Evolutionary conservation across 2,888 invertebrate genomes (phyloP).

Genomic region (Tinea trinotella): DNA sequence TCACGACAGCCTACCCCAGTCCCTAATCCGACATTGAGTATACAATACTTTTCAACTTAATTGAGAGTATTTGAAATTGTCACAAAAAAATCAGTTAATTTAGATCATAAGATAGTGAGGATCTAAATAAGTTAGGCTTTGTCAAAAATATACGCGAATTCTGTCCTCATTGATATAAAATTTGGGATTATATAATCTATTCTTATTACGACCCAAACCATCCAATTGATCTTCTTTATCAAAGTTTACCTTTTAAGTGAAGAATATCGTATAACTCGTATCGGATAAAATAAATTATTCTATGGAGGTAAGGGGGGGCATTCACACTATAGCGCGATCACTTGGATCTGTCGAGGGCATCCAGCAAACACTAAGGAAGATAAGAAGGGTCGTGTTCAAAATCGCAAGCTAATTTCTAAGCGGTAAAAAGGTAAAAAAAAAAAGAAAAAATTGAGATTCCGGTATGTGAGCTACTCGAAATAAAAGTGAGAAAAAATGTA

Average conservation of each 20-base stretch:
- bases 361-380: constrained; percentile 59
- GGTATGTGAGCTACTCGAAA: constrained; percentile 62
- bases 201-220: too few relatives aligned
- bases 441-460: constrained; percentile 38
- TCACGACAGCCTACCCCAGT: constrained; percentile 29
- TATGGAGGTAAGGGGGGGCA: constrained; percentile 38
- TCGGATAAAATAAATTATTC: background rate
- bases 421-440: constrained; percentile 24
- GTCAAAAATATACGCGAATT: too few relatives aligned
- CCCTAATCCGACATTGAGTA: constrained; percentile 17
- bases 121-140: too few relatives aligned
- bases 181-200: too few relatives aligned
- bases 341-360: constrained; percentile 57
- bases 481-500: constrained; percentile 36
- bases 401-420: constrained; percentile 47
- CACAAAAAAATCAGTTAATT: background rate
- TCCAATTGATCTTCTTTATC: too few relatives aligned
- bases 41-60: constrained; percentile 21
- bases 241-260: background rate
- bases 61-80: background rate
- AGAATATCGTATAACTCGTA: background rate
- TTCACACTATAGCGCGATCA: constrained; percentile 58
- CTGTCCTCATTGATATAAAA: too few relatives aligned
- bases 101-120: too few relatives aligned
- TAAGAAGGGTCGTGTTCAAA: constrained; percentile 46